phyloP scores from a whole-genome alignment of 2,797 vertebrate genomes.

The Acanthopagrus latus region DNA sequence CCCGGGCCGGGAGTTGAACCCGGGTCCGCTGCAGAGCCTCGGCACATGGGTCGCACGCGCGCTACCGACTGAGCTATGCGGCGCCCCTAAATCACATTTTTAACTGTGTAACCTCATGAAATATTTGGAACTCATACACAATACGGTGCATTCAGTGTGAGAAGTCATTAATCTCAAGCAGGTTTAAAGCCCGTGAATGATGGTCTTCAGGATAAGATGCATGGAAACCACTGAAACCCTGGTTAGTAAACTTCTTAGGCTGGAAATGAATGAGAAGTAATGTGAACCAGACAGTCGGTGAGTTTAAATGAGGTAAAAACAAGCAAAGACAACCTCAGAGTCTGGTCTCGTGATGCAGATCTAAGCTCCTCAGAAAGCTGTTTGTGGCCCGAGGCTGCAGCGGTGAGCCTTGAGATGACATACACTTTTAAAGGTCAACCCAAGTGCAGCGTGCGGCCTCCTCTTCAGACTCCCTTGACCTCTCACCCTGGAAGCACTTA shows the following conservation, averaged over 20 bases:
- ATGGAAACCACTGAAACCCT: neutral
- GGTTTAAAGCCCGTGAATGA: neutral
- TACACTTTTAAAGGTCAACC: conserved; percentile 44
- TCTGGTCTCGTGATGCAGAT: neutral
- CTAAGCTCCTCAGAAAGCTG: conserved; percentile 12
- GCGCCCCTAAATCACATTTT: too few relatives aligned
- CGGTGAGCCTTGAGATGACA: conserved; percentile 34
- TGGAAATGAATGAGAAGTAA: neutral
- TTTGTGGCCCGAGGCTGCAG: conserved; percentile 5
- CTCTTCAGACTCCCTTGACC: conserved; percentile 60
- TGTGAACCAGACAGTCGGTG: neutral
- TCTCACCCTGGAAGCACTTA: conserved; percentile 76
- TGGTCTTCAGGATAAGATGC: neutral
- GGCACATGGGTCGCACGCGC: too few relatives aligned
- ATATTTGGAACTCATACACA: too few relatives aligned
- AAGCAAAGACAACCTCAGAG: neutral
- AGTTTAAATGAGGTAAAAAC: neutral
- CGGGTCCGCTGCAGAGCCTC: too few relatives aligned
- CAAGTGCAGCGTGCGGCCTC: conserved; percentile 61
- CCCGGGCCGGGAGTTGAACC: too few relatives aligned
- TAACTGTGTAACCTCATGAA: neutral
- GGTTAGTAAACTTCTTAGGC: neutral
- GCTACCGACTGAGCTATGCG: too few relatives aligned
- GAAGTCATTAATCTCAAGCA: neutral
- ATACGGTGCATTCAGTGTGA: neutral